phyloP scores from a whole-genome alignment of 30 jellyfish, hydroid and myxozoan genomes.

The Nemopilema nomurai region DNA sequence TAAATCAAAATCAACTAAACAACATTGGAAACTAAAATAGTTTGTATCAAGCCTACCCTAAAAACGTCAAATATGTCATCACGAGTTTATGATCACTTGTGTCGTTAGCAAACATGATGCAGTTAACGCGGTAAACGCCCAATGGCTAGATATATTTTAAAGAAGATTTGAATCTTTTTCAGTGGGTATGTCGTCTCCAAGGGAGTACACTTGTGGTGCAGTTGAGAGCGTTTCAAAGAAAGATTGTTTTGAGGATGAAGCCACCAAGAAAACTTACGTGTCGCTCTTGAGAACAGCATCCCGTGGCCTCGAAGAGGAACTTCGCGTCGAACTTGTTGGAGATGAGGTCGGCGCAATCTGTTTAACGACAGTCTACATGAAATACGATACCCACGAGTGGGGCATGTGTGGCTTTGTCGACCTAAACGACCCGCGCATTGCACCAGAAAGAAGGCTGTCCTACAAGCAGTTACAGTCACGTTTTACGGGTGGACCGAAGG shows the following conservation, averaged over 20 bases:
- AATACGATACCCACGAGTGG: constrained; percentile 89
- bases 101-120: no score
- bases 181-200: constrained; percentile 87
- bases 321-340: constrained; percentile 72
- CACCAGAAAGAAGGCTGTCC: constrained; percentile 80
- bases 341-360: constrained; percentile 75
- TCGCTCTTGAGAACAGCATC: constrained; percentile 76
- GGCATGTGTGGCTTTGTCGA: constrained; percentile 86
- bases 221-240: constrained; percentile 86
- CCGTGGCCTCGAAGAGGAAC: constrained; percentile 78
- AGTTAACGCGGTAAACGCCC: no score
- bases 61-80: no score
- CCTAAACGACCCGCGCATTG: constrained; percentile 65
- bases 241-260: constrained; percentile 57
- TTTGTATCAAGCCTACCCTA: no score
- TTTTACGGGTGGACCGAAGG: constrained; percentile 79
- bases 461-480: constrained; percentile 67
- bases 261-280: constrained; percentile 39
- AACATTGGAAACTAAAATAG: no score
- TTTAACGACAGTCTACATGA: constrained; percentile 76
- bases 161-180: no score
- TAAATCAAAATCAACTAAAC: no score
- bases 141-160: no score
- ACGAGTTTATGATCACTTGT: no score
- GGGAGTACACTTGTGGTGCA: constrained; percentile 84